These are phyloP conservation scores for Mesodorylaimus sp. DNA, from an alignment of 2,888 invertebrate species.

Conservation along the genomic window DNA sequence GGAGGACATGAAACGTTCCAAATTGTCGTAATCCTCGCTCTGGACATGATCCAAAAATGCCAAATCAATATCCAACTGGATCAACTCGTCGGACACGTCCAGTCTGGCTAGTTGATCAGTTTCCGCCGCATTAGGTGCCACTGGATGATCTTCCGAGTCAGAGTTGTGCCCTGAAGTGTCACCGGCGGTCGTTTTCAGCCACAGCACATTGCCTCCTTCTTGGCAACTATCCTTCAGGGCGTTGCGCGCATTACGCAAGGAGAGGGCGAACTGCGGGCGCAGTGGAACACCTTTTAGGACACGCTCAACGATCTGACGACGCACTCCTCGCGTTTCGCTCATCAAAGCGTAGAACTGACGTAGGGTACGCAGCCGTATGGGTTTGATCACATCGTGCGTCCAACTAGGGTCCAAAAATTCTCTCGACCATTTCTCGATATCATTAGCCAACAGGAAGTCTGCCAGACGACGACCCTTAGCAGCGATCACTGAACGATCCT, in stretches of 20 bases:
- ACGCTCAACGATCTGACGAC: conserved; percentile 26
- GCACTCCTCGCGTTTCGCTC: conserved; percentile 24
- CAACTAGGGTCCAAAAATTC: conserved; percentile 27
- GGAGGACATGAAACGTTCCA: conserved; percentile 25
- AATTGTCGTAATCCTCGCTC: conserved; percentile 26
- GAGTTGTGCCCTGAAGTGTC: neutral
- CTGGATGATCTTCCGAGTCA: too few relatives aligned
- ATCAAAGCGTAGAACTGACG: conserved; percentile 28
- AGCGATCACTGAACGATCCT: neutral
- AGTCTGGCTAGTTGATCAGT: conserved; percentile 10
- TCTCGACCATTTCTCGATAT: conserved; percentile 24
- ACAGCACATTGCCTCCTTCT: conserved; percentile 13
- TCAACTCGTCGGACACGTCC: conserved; percentile 20
- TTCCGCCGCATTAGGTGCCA: neutral
- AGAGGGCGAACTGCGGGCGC: conserved; percentile 23
- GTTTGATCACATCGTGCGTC: conserved; percentile 26
- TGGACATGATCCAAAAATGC: conserved; percentile 25
- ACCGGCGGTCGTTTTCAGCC: conserved; percentile 14
- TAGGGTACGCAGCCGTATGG: conserved; percentile 16
- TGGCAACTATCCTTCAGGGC: conserved; percentile 17
- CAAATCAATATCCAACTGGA: conserved; percentile 19
- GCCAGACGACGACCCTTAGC: too few relatives aligned
- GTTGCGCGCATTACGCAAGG: conserved; percentile 21
- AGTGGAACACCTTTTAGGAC: conserved; percentile 27
- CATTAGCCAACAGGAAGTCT: conserved; percentile 28